phyloP scores from a whole-genome alignment of 2,888 invertebrate genomes.

The Drosophila greeni region DNA sequence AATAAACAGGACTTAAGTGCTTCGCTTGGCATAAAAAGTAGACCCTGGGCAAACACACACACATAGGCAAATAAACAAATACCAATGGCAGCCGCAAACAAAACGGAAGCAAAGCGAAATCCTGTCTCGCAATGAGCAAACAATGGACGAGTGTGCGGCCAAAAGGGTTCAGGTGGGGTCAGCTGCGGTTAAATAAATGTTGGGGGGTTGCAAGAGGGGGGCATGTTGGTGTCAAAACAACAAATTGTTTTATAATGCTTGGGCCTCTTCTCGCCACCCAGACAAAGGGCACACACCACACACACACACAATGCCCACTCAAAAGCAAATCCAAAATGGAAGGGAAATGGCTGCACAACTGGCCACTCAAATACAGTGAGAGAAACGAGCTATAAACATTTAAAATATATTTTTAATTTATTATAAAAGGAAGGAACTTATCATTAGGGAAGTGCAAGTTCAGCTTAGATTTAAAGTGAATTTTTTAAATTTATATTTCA shows the following conservation, averaged over 20 bases:
- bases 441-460: too few relatives aligned
- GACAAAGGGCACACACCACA: constrained; percentile 57
- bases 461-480: accelerated
- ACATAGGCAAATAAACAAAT: constrained; percentile 36
- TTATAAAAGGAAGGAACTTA: neutral
- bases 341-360: constrained; percentile 16
- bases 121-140: constrained; percentile 64
- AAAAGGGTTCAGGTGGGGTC: constrained; percentile 47
- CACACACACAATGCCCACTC: constrained; percentile 13
- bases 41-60: constrained; percentile 50
- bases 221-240: constrained; percentile 69
- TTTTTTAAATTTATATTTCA: neutral
- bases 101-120: constrained; percentile 61
- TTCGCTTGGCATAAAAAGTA: constrained; percentile 28
- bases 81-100: constrained; percentile 52
- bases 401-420: accelerated
- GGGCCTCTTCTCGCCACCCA: constrained; percentile 36
- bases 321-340: constrained; percentile 25
- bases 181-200: constrained; percentile 49
- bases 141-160: constrained; percentile 51
- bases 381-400: neutral
- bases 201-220: too few relatives aligned
- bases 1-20: constrained; percentile 44
- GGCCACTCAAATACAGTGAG: constrained; percentile 4
- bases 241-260: constrained; percentile 73